Base-by-base conservation (phyloP, 2,113 vertebrate genomes). In the Heterotis niloticus region DNA sequence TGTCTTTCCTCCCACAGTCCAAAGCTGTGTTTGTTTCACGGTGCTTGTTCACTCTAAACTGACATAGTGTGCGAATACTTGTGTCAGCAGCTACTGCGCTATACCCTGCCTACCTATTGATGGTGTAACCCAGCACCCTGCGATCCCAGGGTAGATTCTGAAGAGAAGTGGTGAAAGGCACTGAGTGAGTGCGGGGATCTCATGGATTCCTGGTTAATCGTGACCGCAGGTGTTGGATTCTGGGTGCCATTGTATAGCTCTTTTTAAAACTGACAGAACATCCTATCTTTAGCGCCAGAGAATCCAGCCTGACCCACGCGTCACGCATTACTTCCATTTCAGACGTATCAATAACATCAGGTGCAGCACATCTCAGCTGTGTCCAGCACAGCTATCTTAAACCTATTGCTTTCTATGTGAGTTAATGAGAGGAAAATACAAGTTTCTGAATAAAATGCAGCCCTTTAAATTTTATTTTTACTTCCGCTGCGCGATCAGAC, bases 121-220 rank as follows among this genome's bases (percentile, higher is more conserved):
- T 2, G 34, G 34, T 44, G 34, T 44, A 44, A 7, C 34, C 34
- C 7, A 44, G 34, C 34, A 44, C 7, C 34, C 34, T 44, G 34
- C 7, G 34, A 7, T 44, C 7, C 34, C 34, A 4, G 34, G 34
- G 34, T 44, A 44, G 34, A 7, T 7, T 44, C 34, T 44, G 34
- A 44, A 7, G 7, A 44, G 34, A 7, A 44, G 3, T 4, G 7
- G 3, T 44, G 34, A 7, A 44, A 44, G n/a, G n/a, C n/a, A n/a
- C 34, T 4, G 34, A 44, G 34, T 44, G 34, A 44, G 34, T 44
- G 34, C 34, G 7, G 34, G 34, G 69, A 52, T 51, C 10, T 52
- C 69, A 54, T 18, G 67, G 44, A 72, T 52, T 72, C 24, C 20
- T 72, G 69, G 18, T 24, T 72, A 71, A 54, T n/a, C 54, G 23